phyloP scores from a whole-genome alignment of 2,797 vertebrate species.

The Anabacerthia variegaticeps region DNA sequence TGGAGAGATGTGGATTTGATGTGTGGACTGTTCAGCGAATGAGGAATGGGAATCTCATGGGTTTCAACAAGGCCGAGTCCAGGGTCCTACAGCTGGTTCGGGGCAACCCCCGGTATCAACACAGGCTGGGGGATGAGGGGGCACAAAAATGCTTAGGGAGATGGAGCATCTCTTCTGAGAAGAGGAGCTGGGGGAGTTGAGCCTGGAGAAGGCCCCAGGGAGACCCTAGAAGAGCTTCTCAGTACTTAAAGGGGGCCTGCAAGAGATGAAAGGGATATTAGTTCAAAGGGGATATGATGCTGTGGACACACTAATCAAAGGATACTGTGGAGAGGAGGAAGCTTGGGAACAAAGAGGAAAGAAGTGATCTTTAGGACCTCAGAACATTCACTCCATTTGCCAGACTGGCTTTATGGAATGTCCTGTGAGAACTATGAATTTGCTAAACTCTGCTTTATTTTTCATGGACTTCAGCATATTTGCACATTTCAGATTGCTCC shows the following conservation, averaged over 20 bases:
- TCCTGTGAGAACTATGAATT: neutral
- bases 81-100: neutral
- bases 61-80: neutral
- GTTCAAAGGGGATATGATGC: neutral
- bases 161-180: neutral
- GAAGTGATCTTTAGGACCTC: neutral
- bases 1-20: neutral
- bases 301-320: neutral
- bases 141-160: neutral
- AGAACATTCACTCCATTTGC: neutral
- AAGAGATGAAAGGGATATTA: neutral
- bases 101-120: neutral
- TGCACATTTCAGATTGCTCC: neutral
- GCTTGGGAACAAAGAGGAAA: neutral
- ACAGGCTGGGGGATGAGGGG: neutral
- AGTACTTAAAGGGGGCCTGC: neutral
- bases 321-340: neutral
- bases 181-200: neutral
- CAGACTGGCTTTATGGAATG: neutral
- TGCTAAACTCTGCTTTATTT: neutral
- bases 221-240: neutral
- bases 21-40: neutral
- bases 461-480: neutral
- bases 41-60: neutral
- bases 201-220: neutral